Evolutionary conservation across 2,113 vertebrate species (phyloP).

Genomic region (Sakesphorus luctuosus): DNA sequence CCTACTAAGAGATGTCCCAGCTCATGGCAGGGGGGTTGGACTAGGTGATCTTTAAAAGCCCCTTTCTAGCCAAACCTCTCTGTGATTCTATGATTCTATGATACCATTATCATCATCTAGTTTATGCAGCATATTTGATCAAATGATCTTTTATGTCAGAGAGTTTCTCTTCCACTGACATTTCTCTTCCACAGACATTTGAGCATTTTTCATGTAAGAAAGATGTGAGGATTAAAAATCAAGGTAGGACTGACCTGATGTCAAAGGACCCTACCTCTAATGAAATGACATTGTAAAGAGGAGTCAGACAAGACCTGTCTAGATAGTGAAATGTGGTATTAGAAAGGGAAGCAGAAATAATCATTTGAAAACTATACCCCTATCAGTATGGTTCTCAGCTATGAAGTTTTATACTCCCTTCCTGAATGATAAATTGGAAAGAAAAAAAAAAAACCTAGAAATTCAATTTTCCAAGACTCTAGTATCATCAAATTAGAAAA

Average conservation of each 20-base stretch:
- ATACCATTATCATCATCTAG: too few relatives aligned
- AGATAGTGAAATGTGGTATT: neutral
- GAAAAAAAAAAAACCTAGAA: neutral
- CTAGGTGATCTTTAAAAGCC: neutral
- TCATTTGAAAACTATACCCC: neutral
- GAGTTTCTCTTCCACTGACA: neutral
- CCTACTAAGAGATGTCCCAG: neutral
- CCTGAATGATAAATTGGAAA: neutral
- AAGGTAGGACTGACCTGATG: neutral
- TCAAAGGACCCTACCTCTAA: neutral
- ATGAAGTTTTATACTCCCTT: neutral
- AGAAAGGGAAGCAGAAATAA: neutral
- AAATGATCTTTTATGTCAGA: neutral
- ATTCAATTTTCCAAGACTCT: neutral
- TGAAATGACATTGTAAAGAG: neutral
- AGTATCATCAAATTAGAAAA: neutral
- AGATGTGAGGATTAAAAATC: neutral
- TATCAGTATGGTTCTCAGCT: neutral
- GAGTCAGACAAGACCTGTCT: neutral
- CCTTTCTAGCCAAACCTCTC: neutral
- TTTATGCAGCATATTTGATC: neutral
- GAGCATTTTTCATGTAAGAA: neutral
- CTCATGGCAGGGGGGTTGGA: rapidly evolving
- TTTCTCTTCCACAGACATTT: neutral
- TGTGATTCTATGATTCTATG: neutral